Conservation (phyloP, 2,888 invertebrate genomes). For the Automeris io region DNA sequence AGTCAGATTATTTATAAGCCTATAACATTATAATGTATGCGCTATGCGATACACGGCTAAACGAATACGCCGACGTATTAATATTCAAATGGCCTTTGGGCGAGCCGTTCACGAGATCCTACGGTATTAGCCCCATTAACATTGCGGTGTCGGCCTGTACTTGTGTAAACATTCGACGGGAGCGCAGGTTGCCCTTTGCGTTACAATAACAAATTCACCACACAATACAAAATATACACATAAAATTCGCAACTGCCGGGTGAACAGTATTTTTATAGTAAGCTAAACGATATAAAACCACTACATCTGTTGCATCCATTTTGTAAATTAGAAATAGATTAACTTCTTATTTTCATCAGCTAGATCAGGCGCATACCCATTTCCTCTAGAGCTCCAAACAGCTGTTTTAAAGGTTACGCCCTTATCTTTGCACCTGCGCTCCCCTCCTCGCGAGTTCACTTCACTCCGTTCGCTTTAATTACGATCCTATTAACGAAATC, state of each 20-base stretch:
- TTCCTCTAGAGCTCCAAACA: conserved; percentile 55
- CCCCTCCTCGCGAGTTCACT: conserved; percentile 26
- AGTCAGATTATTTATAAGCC: conserved; percentile 44
- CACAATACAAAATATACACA: conserved; percentile 17
- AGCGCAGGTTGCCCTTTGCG: conserved; percentile 30
- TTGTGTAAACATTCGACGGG: conserved; percentile 29
- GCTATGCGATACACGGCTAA: conserved; percentile 41
- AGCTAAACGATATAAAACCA: conserved; percentile 20
- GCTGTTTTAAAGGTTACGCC: conserved; percentile 71
- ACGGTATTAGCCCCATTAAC: conserved; percentile 53
- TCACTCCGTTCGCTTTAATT: conserved; percentile 49
- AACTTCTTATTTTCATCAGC: conserved; percentile 40
- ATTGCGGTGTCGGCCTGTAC: conserved; percentile 39
- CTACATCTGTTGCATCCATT: conserved; percentile 33
- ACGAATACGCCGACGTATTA: conserved; percentile 52
- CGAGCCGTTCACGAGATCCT: conserved; percentile 46
- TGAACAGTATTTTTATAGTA: conserved; percentile 29
- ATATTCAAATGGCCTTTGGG: conserved; percentile 66
- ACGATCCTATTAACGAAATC: conserved; percentile 61
- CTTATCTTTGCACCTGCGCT: conserved; percentile 63
- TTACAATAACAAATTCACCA: conserved; percentile 37
- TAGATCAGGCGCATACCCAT: conserved; percentile 42
- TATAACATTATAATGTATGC: conserved; percentile 50
- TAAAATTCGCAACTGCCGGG: conserved; percentile 35
- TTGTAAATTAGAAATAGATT: conserved; percentile 56